phyloP scores from a whole-genome alignment of 2,888 invertebrate genomes.

The Lasioglossum oenotherae region DNA sequence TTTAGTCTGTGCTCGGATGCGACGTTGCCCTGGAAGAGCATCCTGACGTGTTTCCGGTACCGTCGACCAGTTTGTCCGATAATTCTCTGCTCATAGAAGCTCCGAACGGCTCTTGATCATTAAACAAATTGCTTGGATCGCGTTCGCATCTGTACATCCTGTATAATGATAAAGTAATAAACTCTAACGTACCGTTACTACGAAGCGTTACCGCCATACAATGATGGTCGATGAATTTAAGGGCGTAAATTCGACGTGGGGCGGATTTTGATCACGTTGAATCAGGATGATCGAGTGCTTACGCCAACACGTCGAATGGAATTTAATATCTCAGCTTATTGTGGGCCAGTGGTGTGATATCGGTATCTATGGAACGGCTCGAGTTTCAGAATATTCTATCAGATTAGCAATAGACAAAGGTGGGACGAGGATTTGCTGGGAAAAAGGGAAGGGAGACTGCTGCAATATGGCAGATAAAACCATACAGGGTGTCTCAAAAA shows the following conservation, averaged over 20 bases:
- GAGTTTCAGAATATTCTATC: background rate
- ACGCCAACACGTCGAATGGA: background rate
- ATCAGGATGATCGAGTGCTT: background rate
- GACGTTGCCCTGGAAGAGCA: conserved; percentile 56
- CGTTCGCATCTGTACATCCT: too few relatives aligned
- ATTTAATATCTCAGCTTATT: background rate
- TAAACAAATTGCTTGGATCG: background rate
- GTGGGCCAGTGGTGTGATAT: background rate
- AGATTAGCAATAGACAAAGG: background rate
- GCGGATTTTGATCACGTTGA: background rate
- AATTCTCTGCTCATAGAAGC: background rate
- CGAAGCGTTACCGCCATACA: background rate
- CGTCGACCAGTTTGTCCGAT: background rate
- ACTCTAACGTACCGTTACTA: background rate
- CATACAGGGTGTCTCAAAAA: too few relatives aligned
- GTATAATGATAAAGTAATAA: background rate
- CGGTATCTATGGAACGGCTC: too few relatives aligned
- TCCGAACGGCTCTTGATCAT: background rate
- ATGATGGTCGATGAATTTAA: background rate
- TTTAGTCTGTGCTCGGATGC: conserved; percentile 50
- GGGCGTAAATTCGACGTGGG: background rate
- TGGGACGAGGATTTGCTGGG: background rate
- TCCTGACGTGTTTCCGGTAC: background rate
- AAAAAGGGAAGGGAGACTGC: background rate
- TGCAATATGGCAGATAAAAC: background rate